Evolutionary conservation across 2,888 invertebrate genomes (phyloP).

Genomic region (Polylopha cassiicola): DNA sequence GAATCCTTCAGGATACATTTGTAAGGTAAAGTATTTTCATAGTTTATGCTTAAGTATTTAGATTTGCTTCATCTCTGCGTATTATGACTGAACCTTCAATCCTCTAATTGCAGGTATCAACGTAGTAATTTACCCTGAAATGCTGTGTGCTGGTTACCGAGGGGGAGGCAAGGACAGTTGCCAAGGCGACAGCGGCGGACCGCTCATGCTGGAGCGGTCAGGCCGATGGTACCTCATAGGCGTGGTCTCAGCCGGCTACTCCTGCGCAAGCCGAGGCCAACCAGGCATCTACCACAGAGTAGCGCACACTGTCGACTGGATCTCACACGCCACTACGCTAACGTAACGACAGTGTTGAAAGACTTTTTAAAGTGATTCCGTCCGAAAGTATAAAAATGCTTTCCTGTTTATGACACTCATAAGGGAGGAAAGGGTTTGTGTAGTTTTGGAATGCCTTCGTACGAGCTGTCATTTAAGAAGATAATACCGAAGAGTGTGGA

Average conservation of each 20-base stretch:
- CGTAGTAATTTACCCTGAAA: slow-evolving; percentile 95
- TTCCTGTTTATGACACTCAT: too few relatives aligned
- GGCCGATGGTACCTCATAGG: slow-evolving; percentile 94
- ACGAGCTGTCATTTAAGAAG: too few relatives aligned
- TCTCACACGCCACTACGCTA: slow-evolving; percentile 79
- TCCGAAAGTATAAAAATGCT: too few relatives aligned
- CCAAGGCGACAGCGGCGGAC: slow-evolving; percentile 92
- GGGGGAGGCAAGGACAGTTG: slow-evolving; percentile 89
- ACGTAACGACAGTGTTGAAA: slow-evolving; percentile 56
- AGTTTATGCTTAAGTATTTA: too few relatives aligned
- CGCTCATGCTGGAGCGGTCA: slow-evolving; percentile 90
- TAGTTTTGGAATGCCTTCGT: too few relatives aligned
- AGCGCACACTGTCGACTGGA: slow-evolving; percentile 96
- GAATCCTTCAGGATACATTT: too few relatives aligned
- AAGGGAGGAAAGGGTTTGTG: too few relatives aligned
- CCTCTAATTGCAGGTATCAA: slow-evolving; percentile 81
- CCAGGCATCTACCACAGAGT: slow-evolving; percentile 96
- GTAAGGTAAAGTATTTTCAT: too few relatives aligned
- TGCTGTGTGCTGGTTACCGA: slow-evolving; percentile 95
- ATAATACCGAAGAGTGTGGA: too few relatives aligned
- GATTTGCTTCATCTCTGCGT: background rate
- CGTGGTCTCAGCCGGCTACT: slow-evolving; percentile 95
- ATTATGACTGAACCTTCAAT: slow-evolving; percentile 3
- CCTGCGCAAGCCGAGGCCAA: slow-evolving; percentile 94
- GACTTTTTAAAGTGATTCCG: too few relatives aligned